phyloP scores from a whole-genome alignment of 2,797 vertebrate species.

The Chiloscyllium punctatum region DNA sequence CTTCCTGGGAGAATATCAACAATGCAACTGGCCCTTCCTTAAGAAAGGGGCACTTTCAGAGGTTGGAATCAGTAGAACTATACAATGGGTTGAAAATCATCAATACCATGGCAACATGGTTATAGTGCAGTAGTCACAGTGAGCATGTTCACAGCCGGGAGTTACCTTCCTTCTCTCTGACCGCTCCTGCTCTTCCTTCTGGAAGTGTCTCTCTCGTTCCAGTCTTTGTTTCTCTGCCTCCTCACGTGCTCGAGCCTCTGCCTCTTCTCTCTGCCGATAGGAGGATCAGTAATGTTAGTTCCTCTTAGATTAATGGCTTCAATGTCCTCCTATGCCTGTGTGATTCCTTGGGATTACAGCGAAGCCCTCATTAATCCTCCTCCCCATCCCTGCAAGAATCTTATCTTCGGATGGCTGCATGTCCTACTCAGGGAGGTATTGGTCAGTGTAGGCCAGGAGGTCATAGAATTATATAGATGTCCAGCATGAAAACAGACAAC shows the following conservation, averaged over 20 bases:
- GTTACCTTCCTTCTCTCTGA: constrained; percentile 84
- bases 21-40: background rate
- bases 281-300: background rate
- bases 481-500: too few species aligned
- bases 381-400: background rate
- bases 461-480: too few species aligned
- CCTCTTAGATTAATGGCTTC: background rate
- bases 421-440: background rate
- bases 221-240: constrained; percentile 85
- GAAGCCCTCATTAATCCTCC: too few species aligned
- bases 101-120: background rate
- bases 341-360: background rate
- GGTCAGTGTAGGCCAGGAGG: background rate
- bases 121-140: background rate
- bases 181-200: constrained; percentile 91
- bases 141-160: too few species aligned
- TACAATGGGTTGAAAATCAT: background rate
- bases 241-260: constrained; percentile 74
- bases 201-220: constrained; percentile 94
- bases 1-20: background rate
- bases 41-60: background rate
- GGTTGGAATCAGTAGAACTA: background rate
- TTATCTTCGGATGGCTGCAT: background rate
- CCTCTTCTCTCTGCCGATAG: constrained; percentile 78
- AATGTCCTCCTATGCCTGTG: too few species aligned